A percentile compares a stretch with the other conserved stretches of the same genome.
Evolutionary conservation across 2,797 vertebrate genomes (phyloP).

Genomic region (Taeniopygia guttata): DNA sequence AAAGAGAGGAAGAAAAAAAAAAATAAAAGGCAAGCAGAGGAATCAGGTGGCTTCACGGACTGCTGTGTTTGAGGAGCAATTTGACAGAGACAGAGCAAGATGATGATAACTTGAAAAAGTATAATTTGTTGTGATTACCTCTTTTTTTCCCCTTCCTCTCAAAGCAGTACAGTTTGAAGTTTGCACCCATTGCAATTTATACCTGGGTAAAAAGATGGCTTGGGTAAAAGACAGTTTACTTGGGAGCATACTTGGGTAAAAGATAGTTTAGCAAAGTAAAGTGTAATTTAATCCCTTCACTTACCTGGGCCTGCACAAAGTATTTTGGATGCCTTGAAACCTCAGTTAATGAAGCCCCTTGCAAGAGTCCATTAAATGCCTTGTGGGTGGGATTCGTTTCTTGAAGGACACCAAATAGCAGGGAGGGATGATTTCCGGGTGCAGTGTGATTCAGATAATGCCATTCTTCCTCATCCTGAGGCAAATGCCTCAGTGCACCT

Average conservation of each 20-base stretch:
- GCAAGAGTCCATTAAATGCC: constrained; percentile 42
- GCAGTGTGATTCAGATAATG: constrained; percentile 7
- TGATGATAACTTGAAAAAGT: constrained; percentile 78
- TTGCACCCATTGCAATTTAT: constrained; percentile 72
- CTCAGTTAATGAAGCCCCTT: constrained; percentile 53
- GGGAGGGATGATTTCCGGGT: background rate
- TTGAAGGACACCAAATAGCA: constrained; percentile 29
- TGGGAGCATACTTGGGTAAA: constrained; percentile 57
- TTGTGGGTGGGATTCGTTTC: constrained; percentile 30
- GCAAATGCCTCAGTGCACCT: background rate
- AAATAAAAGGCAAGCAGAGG: background rate
- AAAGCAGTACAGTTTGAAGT: constrained; percentile 60
- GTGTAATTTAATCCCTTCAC: constrained; percentile 63
- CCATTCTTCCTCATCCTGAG: background rate
- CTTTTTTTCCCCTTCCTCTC: constrained; percentile 21
- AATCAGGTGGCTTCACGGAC: constrained; percentile 65
- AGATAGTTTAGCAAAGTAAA: constrained; percentile 66
- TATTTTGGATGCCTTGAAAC: constrained; percentile 18
- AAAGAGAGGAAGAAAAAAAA: background rate
- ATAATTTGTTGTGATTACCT: constrained; percentile 79
- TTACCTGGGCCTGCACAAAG: constrained; percentile 40
- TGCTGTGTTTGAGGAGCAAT: constrained; percentile 77
- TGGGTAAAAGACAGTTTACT: constrained; percentile 48
- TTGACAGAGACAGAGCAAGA: constrained; percentile 77
- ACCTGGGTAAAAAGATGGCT: constrained; percentile 63